These are phyloP conservation scores for Scaptomyza pallida DNA, from an alignment of 1,140 invertebrate species.

Conservation along the genomic window DNA sequence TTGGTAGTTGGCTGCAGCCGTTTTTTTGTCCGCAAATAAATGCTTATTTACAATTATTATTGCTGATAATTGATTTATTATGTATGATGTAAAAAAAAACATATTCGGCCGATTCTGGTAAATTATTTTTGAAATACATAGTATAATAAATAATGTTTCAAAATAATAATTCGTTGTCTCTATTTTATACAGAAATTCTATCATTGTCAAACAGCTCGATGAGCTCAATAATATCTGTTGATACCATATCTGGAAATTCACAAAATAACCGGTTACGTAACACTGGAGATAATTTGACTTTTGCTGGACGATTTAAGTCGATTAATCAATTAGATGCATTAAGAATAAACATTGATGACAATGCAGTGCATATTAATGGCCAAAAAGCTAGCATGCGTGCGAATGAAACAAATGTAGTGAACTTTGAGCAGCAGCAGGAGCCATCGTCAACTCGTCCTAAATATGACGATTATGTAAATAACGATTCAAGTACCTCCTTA, in stretches of 20 bases:
- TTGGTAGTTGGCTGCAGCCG: too few relatives aligned
- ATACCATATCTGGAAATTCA: conserved; percentile 27
- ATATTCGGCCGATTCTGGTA: conserved; percentile 56
- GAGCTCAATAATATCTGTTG: conserved; percentile 73
- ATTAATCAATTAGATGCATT: conserved; percentile 5
- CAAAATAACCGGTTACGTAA: conserved; percentile 35
- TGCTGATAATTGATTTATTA: too few relatives aligned
- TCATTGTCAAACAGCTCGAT: conserved; percentile 81
- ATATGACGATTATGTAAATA: conserved; percentile 42
- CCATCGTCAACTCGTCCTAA: background rate
- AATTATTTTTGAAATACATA: too few relatives aligned
- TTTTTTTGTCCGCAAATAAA: too few relatives aligned
- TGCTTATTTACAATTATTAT: too few relatives aligned
- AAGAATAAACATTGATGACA: conserved; percentile 18
- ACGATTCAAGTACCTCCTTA: conserved; percentile 64
- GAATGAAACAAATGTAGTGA: background rate
- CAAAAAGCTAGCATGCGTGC: conserved; percentile 8
- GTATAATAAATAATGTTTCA: background rate
- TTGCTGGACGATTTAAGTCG: conserved; percentile 73
- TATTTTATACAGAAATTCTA: conserved; percentile 57
- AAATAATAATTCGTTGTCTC: background rate
- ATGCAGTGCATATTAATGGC: conserved; percentile 1
- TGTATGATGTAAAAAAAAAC: too few relatives aligned
- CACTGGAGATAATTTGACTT: conserved; percentile 64
- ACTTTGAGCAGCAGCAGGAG: conserved; percentile 19